A percentile compares a stretch with the other conserved stretches of the same genome.
Evolutionary conservation across 1,140 invertebrate species (phyloP).

Genomic region (Sitobion miscanthi): DNA sequence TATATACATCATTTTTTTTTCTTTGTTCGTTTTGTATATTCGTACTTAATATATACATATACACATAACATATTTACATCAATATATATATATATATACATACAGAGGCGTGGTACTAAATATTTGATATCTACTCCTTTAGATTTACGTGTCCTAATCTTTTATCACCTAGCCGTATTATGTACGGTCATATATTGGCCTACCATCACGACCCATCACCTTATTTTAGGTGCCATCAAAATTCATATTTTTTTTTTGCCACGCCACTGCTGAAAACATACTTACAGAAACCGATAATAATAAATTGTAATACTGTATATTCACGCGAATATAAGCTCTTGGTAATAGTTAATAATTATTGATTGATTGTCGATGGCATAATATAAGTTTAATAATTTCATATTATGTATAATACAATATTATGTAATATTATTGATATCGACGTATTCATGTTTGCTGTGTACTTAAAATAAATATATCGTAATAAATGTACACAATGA

Average conservation of each 20-base stretch:
- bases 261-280: background rate
- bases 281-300: background rate
- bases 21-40: background rate
- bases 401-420: constrained; percentile 19
- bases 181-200: background rate
- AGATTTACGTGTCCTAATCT: background rate
- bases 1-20: background rate
- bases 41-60: background rate
- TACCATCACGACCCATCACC: background rate
- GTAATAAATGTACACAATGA: background rate
- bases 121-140: background rate
- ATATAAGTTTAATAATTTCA: constrained; percentile 10
- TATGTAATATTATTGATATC: background rate
- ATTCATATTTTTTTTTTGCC: background rate
- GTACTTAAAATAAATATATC: background rate
- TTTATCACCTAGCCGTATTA: background rate
- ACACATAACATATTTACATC: background rate
- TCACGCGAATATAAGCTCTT: background rate
- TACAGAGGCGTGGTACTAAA: background rate
- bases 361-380: background rate
- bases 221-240: background rate
- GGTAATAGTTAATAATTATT: background rate
- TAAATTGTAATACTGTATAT: background rate
- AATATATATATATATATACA: background rate
- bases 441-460: background rate